Conservation (phyloP, 2,797 vertebrate genomes). For the Coreius guichenoti region DNA sequence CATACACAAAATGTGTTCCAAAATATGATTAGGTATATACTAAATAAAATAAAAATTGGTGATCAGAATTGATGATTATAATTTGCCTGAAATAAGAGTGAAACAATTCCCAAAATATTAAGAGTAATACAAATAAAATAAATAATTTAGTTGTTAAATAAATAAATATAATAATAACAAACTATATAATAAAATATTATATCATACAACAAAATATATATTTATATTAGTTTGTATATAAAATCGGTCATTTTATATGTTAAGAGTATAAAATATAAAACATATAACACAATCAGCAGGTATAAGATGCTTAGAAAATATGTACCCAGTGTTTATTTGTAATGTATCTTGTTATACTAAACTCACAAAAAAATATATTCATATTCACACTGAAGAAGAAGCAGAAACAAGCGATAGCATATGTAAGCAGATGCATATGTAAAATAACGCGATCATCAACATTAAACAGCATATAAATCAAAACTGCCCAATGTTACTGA, state of each 20-base stretch:
- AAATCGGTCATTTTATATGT: neutral
- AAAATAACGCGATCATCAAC: too few relatives aligned
- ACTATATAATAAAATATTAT: neutral
- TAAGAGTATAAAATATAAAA: neutral
- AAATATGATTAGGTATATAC: neutral
- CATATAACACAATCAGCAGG: neutral
- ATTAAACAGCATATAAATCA: too few relatives aligned
- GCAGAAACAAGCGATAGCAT: too few relatives aligned
- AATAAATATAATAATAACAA: neutral
- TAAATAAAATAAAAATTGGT: neutral
- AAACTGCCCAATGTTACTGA: too few relatives aligned
- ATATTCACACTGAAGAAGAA: too few relatives aligned
- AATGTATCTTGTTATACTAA: neutral
- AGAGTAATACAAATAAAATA: neutral
- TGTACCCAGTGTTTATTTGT: neutral
- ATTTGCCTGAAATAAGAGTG: neutral
- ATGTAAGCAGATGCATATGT: too few relatives aligned
- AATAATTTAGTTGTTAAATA: neutral
- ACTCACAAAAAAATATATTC: neutral
- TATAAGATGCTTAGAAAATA: neutral
- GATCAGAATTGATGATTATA: neutral
- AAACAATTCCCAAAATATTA: neutral
- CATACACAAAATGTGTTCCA: neutral
- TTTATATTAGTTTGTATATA: too few relatives aligned
- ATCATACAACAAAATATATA: neutral